Conservation (phyloP, 92 coral and sea anemone genomes). For the Phenganax stokvisi region DNA sequence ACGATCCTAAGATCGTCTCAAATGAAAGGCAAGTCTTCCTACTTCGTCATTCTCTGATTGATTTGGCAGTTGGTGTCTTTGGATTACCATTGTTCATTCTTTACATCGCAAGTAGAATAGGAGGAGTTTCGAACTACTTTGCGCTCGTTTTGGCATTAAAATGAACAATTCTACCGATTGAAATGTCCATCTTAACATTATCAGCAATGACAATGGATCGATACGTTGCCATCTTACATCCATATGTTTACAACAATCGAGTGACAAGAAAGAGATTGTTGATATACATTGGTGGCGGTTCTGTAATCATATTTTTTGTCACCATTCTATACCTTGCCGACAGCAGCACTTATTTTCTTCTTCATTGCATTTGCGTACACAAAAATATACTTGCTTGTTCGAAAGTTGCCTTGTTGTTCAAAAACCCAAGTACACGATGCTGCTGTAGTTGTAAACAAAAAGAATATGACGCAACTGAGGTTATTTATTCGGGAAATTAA, state of each 20-base stretch:
- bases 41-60: neutral
- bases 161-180: slow-evolving; percentile 1
- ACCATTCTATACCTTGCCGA: neutral
- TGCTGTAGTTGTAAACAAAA: neutral
- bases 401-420: neutral
- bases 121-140: slow-evolving; percentile 9
- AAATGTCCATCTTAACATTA: slow-evolving; percentile 6
- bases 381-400: slow-evolving; percentile 17
- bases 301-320: slow-evolving; percentile 8
- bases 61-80: neutral
- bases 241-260: neutral
- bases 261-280: slow-evolving; percentile 18
- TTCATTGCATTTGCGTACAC: slow-evolving; percentile 34
- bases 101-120: neutral
- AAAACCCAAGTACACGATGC: neutral
- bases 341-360: neutral
- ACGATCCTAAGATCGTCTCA: neutral
- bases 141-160: slow-evolving; percentile 1
- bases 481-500: neutral
- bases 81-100: neutral
- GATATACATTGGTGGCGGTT: slow-evolving; percentile 21
- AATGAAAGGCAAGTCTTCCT: neutral
- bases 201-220: slow-evolving; percentile 28
- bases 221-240: slow-evolving; percentile 31
- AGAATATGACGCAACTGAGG: neutral